Evolutionary conservation across 2,888 invertebrate genomes (phyloP), one percentile per base, ranked within the genome.

Genomic region (Isoperla grammatica): DNA sequence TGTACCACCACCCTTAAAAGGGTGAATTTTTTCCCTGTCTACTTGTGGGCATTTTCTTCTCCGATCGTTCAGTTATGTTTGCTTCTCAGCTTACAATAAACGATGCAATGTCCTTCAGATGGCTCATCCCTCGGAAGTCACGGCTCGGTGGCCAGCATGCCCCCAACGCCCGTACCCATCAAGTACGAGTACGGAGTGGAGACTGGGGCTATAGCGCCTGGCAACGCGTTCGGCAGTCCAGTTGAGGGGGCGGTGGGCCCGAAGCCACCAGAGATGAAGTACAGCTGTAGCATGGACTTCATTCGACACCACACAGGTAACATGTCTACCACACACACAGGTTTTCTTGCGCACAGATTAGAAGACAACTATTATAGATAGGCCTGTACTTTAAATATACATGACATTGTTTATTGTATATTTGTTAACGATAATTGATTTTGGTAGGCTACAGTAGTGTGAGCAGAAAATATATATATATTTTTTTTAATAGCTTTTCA

Each of bases 231-330:
- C 11, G 64, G 67, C 56, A 74, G 75, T 1, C 72, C 77, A 4
- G 76, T 76, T 53, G 74, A 77, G 63, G 76, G 79, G 23, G 78
- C 78, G 22, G 74, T 78, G 37, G 78, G 77, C 22, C 75, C 78
- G 2, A 80, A 81, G 66, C 73, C 78, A 12, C 71, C 78, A n/a
- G 85, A 85, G 73, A 78, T 83, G 71, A 86, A 86, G 70, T 86
- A 85, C 69, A 83, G 84, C 59, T 85, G 85, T 71, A 83, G 85
- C 56, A 75, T 85, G 61, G 87, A 88, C 69, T 87, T 86, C 65
- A 67, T 68, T 39, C 63, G 72, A 39, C 71, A 72, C 56, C 68
- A 69, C 48, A 65, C 68, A 57, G 69, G 70, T 67, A 64, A 46
- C 53, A 37, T 37, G 15, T 29, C n/a, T n/a, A n/a, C 42, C 9